Evolutionary conservation across 2,888 invertebrate genomes (phyloP).

Genomic region (Spilarctia lutea): DNA sequence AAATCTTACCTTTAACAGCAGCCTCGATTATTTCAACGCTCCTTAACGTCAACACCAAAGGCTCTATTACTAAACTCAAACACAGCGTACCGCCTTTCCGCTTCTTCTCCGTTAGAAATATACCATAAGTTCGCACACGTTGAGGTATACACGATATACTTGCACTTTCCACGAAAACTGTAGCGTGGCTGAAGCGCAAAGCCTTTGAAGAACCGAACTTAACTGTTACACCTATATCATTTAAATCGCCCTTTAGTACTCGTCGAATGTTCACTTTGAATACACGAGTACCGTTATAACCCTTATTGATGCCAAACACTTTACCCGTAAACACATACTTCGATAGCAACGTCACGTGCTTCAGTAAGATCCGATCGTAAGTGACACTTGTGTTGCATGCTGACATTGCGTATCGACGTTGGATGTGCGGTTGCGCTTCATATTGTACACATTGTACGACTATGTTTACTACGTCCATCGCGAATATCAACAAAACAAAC

Average conservation of each 20-base stretch:
- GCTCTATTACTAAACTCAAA: constrained; percentile 72
- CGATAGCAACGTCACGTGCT: constrained; percentile 70
- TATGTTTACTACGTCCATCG: constrained; percentile 53
- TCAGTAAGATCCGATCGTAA: constrained; percentile 69
- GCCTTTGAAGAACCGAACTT: constrained; percentile 67
- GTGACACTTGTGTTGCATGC: constrained; percentile 61
- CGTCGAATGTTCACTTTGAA: constrained; percentile 79
- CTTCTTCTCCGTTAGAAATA: constrained; percentile 73
- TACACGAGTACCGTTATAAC: constrained; percentile 60
- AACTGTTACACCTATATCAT: constrained; percentile 70
- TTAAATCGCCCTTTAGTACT: constrained; percentile 78
- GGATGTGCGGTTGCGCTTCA: constrained; percentile 12
- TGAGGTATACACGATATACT: constrained; percentile 63
- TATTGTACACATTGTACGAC: constrained; percentile 52
- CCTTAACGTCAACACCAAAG: constrained; percentile 71
- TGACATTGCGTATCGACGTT: constrained; percentile 50
- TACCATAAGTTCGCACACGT: constrained; percentile 73
- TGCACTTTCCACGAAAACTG: constrained; percentile 70
- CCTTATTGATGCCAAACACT: constrained; percentile 68
- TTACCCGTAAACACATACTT: constrained; percentile 80
- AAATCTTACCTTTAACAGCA: constrained; percentile 74
- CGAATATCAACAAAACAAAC: constrained; percentile 62
- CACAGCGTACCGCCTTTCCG: constrained; percentile 48
- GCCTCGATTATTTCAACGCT: constrained; percentile 77
- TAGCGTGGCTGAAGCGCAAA: constrained; percentile 72